Conservation (phyloP, 2,113 vertebrate species). For the Sorex fumeus region DNA sequence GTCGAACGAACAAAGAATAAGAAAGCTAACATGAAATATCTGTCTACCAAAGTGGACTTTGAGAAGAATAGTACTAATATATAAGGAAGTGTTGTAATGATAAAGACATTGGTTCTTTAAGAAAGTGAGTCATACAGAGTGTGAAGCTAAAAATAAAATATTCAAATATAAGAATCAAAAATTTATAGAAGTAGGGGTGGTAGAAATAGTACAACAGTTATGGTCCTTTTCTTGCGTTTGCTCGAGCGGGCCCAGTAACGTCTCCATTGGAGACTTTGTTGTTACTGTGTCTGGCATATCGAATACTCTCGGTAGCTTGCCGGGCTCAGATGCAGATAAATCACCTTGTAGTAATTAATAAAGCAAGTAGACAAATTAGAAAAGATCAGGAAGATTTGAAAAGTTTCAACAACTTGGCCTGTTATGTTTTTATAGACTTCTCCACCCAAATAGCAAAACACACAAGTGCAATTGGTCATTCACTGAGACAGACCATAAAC, state of each 20-base stretch:
- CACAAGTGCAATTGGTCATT: background rate
- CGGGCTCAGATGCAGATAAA: too few species aligned
- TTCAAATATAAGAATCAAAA: background rate
- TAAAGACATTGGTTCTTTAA: slow-evolving; percentile 38
- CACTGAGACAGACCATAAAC: background rate
- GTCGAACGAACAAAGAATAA: background rate
- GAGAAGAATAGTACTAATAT: slow-evolving; percentile 37
- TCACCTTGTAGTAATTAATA: background rate
- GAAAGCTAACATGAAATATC: background rate
- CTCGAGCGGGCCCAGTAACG: too few species aligned
- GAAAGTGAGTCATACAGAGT: background rate
- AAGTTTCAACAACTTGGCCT: background rate
- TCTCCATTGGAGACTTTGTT: too few species aligned
- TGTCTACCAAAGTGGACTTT: background rate
- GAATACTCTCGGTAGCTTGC: too few species aligned
- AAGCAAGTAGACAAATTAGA: slow-evolving; percentile 6
- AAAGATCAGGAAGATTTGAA: background rate
- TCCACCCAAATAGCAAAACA: background rate
- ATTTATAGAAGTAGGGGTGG: background rate
- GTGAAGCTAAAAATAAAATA: background rate
- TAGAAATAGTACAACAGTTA: background rate
- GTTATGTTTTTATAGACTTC: background rate
- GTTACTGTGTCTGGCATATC: too few species aligned
- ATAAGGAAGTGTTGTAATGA: slow-evolving; percentile 17
- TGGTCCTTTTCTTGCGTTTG: too few species aligned